Base-by-base conservation (phyloP, 2,113 vertebrate species). In the Illadopsis cleaveri region DNA sequence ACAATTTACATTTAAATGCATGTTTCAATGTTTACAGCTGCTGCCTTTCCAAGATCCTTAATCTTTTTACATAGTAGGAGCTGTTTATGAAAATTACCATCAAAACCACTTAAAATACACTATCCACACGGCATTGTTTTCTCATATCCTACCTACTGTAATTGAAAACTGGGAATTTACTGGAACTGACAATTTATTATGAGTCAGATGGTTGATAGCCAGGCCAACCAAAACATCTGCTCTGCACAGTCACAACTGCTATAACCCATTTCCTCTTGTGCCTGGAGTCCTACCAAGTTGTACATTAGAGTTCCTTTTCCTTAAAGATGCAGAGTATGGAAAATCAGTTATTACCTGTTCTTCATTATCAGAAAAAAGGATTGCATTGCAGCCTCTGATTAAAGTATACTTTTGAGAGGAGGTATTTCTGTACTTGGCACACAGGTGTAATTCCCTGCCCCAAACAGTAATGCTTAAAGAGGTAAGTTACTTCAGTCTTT, bases 151-250 rank as follows among this genome's bases (percentile, higher is more conserved):
- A 98, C 97, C 98, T 98, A 98, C 98, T 98, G 97, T 98, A 98
- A 98, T 69, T 97, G 97, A 97, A 98, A 98, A 98, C 97, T 97
- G 97, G 92, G 97, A 97, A 98, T 95, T 98, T 98, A 98, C 98
- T 98, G 98, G 98, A 98, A 98, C 94, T 98, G 97, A 98, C 96
- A 97, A 98, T 97, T 98, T 98, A 97, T 98, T 97, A 98, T 98
- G 98, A 98, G 97, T 98, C 98, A 98, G 97, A 97, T 85, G 95
- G 97, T 95, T 97, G 97, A 98, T 95, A 97, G 97, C 91, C 97
- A 96, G 97, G 98, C 98, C 98, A 98, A 98, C 97, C 96, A 98
- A 98, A 98, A 98, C 98, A 98, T 98, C 98, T 98, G 98, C 90
- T 98, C 95, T 61, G 22, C 97, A 97, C 97, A 97, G 96, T 97